Conservation (phyloP, 1,140 invertebrate species). For the Drosophila oshimai region DNA sequence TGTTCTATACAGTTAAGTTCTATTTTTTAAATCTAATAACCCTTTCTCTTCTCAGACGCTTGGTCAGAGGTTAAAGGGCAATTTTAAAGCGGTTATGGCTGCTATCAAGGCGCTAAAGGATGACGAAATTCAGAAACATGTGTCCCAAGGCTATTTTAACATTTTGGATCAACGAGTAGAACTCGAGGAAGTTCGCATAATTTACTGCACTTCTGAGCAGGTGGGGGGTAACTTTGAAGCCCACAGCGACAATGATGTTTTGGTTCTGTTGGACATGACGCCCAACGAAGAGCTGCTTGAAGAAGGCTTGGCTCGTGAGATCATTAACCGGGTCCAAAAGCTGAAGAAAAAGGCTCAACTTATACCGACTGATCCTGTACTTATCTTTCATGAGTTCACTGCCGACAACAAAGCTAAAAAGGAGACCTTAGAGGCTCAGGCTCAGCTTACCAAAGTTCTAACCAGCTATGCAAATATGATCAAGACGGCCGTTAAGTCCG, state of each 20-base stretch:
- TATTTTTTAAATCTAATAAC: background rate
- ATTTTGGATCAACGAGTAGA: constrained; percentile 91
- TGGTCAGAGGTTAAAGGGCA: constrained; percentile 93
- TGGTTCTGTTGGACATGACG: constrained; percentile 90
- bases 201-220: constrained; percentile 88
- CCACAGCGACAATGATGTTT: constrained; percentile 93
- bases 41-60: constrained; percentile 83
- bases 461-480: constrained; percentile 89
- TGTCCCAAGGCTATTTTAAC: constrained; percentile 88
- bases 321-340: constrained; percentile 98
- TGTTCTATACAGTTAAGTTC: background rate
- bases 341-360: constrained; percentile 97
- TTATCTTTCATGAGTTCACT: constrained; percentile 90
- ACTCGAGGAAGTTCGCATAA: constrained; percentile 92
- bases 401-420: constrained; percentile 35
- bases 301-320: constrained; percentile 96
- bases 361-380: constrained; percentile 95
- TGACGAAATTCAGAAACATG: constrained; percentile 90
- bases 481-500: constrained; percentile 91
- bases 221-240: constrained; percentile 90
- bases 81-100: constrained; percentile 93
- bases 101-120: constrained; percentile 93
- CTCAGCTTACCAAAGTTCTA: constrained; percentile 88
- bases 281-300: constrained; percentile 95
- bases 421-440: constrained; percentile 64